Evolutionary conservation across 2,113 vertebrate genomes (phyloP), one percentile per base, ranked within the genome.

Genomic region (Macrotis lagotis): DNA sequence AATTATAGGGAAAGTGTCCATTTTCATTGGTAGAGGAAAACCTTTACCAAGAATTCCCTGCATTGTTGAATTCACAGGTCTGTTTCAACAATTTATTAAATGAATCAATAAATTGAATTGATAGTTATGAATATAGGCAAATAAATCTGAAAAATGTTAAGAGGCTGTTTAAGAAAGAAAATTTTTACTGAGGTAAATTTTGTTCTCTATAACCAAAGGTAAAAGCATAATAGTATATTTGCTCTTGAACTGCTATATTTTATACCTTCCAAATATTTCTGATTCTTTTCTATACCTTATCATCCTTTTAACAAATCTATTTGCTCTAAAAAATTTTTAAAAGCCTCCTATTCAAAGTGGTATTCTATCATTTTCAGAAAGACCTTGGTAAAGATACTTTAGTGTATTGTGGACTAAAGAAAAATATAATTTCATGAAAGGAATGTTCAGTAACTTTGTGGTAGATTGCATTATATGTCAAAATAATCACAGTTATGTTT

Each of bases 121-220:
- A 44, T 22, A 83, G 37, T 6, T 83, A 83, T 83, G 19, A 7
- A 19, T 83, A 44, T 83, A 83, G 16, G 19, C 66, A 44, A 44
- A 91, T 93, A 66, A 89, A 95, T 89, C 88, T 94, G 25, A 91
- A 55, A 2, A 53, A 4, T 22, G 66, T 91, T 24, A 94, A 91
- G 14, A 91, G 24, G 16, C 90, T 94, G 93, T 83, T 55, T 25
- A 90, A 89, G 92, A 96, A 51, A 51, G 19, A 74, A 31, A 90
- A 26, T 52, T 93, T 93, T 12, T 51, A 50, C 90, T 31, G 16
- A 44, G 6, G 19, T 1, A 37, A 9, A 26, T 26, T 0, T 3
- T 92, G 51, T 52, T 11, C 19, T n/a, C 51, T 50, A 4, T 10
- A 92, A n/a, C 93, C 48, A 48, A 94, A 91, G 55, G 59, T 95